Percentiles rank a stretch among this genome's conserved stretches.
These are phyloP conservation scores for Epiperipatus broadwayi DNA, from an alignment of 2,888 invertebrate genomes.

Conservation along the genomic window DNA sequence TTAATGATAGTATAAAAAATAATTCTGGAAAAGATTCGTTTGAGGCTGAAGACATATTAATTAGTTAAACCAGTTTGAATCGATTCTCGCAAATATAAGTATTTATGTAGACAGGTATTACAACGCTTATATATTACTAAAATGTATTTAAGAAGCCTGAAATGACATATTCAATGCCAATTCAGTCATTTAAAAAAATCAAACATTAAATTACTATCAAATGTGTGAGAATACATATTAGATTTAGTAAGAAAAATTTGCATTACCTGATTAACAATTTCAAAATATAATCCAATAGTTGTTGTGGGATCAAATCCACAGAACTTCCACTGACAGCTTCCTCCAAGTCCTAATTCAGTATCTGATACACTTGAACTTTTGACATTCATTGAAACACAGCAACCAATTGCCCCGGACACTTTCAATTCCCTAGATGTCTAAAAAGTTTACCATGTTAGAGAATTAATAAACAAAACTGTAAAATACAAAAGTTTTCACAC, in stretches of 20 bases:
- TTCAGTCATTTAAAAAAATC: not conserved
- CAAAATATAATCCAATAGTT: constrained; percentile 84
- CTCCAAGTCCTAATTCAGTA: constrained; percentile 90
- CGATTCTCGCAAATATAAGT: too few relatives aligned
- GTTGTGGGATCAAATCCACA: constrained; percentile 80
- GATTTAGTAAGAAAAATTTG: constrained; percentile 1
- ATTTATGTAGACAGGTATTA: too few relatives aligned
- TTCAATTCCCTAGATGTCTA: constrained; percentile 77
- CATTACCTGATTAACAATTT: constrained; percentile 52
- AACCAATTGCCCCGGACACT: constrained; percentile 85
- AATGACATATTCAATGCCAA: too few relatives aligned
- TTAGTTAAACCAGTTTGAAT: too few relatives aligned
- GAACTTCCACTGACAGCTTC: constrained; percentile 95
- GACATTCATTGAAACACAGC: constrained; percentile 79
- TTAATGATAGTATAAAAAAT: too few relatives aligned
- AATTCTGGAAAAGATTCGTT: too few relatives aligned
- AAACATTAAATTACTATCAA: not conserved
- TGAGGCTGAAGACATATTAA: too few relatives aligned
- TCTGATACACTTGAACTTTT: constrained; percentile 85
- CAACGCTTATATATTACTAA: too few relatives aligned
- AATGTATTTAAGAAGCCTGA: too few relatives aligned
- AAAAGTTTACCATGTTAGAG: constrained; percentile 11
- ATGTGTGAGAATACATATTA: constrained; percentile 6
- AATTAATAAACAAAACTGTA: too few relatives aligned
- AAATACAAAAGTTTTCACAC: too few relatives aligned